Base-by-base conservation (phyloP, 35 echinoderm and acorn worm species). In the Heliocidaris tuberculata region DNA sequence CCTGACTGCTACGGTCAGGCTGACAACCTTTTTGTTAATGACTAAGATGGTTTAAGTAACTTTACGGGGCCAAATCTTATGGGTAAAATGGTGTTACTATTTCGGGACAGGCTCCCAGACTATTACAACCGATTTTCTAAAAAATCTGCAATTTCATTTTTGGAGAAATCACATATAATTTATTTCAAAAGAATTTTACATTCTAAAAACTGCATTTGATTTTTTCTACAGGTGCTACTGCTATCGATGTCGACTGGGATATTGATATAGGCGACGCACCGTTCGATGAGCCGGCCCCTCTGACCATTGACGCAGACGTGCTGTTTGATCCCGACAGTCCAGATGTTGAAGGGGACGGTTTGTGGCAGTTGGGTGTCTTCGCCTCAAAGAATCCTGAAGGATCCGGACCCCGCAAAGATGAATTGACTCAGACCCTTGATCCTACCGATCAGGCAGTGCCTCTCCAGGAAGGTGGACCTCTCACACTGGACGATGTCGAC, bases 331-430 rank as follows among this genome's bases (percentile, higher is more conserved):
- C 94, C 56, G 94, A 32, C 49, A 95, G 95, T 93, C 85, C 95
- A 32, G 96, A 98, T 50, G 50, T 98, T 31, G 85, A 88, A 4
- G 97, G 97, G 15, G 94, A 93, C 9, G 94, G 95, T 35, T 95
- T 98, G 12, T 98, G 96, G 96, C 96, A 97, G 90, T 31, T 98
- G 2, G 94, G 94, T 17, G 90, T 98, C 21, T 98, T 94, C 71
- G 96, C 95, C 13, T 95, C 95, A 31, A 94, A 92, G 59, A 94
- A 96, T 88, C 60, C 86, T 47, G 96, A 97, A 60, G 97, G 97
- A 27, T 48, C 85, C 50, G 97, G 96, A 17, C 85, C 95, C 24
- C 94, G 96, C 15, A 88, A 90, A 31, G 92, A 94, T 47, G 89
- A 95, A 60, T 12, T 94, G 59, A 93, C 94, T 49, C 97, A 95